Evolutionary conservation across 2,888 invertebrate genomes (phyloP).

Genomic region (Nomada flava): DNA sequence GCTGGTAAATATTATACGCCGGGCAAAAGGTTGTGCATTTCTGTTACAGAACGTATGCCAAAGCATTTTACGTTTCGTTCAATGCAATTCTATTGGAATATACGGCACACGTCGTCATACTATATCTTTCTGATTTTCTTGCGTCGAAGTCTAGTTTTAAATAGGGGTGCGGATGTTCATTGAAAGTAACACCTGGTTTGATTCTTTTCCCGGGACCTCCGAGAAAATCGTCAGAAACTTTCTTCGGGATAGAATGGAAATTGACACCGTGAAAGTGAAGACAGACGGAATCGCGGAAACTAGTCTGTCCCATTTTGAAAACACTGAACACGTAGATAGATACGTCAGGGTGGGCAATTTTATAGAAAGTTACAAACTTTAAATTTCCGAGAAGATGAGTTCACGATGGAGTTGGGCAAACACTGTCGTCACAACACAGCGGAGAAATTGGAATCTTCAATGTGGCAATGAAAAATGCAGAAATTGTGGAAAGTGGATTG

Average conservation of each 20-base stretch:
- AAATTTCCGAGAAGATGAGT: conserved; percentile 19
- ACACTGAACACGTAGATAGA: conserved; percentile 18
- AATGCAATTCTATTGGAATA: conserved; percentile 6
- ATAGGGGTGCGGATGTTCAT: too few species aligned
- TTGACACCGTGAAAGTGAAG: neutral
- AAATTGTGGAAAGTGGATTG: neutral
- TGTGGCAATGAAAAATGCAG: neutral
- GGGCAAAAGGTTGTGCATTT: conserved; percentile 1
- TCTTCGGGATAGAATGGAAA: neutral
- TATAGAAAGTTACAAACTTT: conserved; percentile 37
- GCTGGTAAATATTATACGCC: conserved; percentile 9
- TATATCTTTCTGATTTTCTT: too few species aligned
- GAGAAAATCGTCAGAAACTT: too few species aligned
- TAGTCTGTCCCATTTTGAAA: neutral
- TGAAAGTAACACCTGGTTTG: too few species aligned
- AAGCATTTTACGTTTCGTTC: conserved; percentile 10
- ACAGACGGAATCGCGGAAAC: neutral
- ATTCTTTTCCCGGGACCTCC: too few species aligned
- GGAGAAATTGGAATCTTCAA: neutral
- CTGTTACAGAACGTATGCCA: conserved; percentile 21
- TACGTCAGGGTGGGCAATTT: conserved; percentile 25
- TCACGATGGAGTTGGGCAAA: neutral
- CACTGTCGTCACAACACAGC: neutral
- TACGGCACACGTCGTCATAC: neutral
- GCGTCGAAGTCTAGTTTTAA: too few species aligned